Base-by-base conservation (phyloP, 2,888 invertebrate species). In the Chloroclystis v-ata region DNA sequence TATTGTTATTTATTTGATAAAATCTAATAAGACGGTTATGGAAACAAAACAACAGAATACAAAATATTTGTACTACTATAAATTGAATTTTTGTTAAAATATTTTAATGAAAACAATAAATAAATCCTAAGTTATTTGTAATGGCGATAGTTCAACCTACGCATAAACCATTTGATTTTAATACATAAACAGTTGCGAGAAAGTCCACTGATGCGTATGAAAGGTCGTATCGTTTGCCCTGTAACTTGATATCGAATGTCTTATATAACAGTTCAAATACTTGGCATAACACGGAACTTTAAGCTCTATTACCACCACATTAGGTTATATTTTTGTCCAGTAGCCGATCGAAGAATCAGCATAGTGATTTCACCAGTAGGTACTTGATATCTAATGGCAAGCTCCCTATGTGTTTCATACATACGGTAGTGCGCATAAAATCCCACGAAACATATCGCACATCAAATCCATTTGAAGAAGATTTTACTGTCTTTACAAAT, bases 221-320 rank as follows among this genome's bases (percentile, higher is more conserved):
- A 78, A 82, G 81, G 78, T 78, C 75, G 77, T 73, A 81, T 78
- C 78, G 69, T 71, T 82, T 82, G 78, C 79, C 68, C 75, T 60
- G 76, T 74, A 77, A 79, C 67, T 64, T 68, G 71, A 84, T 82
- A 81, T 72, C 71, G 61, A 67, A 72, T 68, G 66, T 69, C 71
- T 82, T 82, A 74, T 71, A 69, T 77, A 82, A 82, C 74, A 70
- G 67, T 72, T 69, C 69, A 64, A n/a, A 63, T 69, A 64, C 59
- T 60, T 65, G 59, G 59, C 60, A 58, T 56, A 56, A 66, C 67
- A 66, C 64, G 61, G 66, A 58, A 72, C 68, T 67, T 49, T 57
- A 47, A 67, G 68, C 75, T 63, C 57, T 74, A 67, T 52, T 39
- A 28, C 9, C 16, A 53, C 53, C 37, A 52, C 29, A 43, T 55